Percentiles rank a stretch among this genome's conserved stretches.
phyloP scores from a whole-genome alignment of 1,140 invertebrate species.

The Cotesia vestalis region DNA sequence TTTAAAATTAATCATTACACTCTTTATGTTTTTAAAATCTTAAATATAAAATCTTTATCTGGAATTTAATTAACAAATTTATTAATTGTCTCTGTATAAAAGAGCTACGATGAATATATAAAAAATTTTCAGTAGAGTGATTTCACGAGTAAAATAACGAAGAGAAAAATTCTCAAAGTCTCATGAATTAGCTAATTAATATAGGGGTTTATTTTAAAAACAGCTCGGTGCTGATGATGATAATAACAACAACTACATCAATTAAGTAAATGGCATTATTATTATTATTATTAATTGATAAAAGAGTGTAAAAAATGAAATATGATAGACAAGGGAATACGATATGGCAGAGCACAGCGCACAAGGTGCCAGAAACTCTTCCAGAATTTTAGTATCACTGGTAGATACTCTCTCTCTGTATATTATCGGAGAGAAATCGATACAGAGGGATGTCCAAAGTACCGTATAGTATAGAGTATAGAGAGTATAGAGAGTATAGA shows the following conservation, averaged over 20 bases:
- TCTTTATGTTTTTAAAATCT: too few relatives aligned
- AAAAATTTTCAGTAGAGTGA: neutral
- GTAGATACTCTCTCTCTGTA: conserved; percentile 49
- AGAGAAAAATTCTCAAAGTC: neutral
- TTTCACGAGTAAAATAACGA: conserved; percentile 1
- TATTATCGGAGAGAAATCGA: conserved; percentile 60
- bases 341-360: conserved; percentile 14
- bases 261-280: neutral
- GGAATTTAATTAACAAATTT: too few relatives aligned
- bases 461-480: too few relatives aligned
- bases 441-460: conserved; percentile 49
- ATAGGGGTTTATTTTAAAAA: conserved; percentile 9
- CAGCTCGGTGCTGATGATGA: neutral
- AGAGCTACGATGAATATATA: neutral
- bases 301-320: neutral
- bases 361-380: conserved; percentile 20
- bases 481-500: too few relatives aligned
- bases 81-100: neutral
- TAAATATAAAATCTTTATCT: too few relatives aligned
- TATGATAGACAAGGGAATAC: neutral
- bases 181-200: conserved; percentile 28
- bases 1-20: too few relatives aligned
- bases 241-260: neutral
- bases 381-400: conserved; percentile 51
- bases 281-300: neutral